Evolutionary conservation across 2,888 invertebrate genomes (phyloP), one percentile per base, ranked within the genome.

Genomic region (Agrotis exclamationis): DNA sequence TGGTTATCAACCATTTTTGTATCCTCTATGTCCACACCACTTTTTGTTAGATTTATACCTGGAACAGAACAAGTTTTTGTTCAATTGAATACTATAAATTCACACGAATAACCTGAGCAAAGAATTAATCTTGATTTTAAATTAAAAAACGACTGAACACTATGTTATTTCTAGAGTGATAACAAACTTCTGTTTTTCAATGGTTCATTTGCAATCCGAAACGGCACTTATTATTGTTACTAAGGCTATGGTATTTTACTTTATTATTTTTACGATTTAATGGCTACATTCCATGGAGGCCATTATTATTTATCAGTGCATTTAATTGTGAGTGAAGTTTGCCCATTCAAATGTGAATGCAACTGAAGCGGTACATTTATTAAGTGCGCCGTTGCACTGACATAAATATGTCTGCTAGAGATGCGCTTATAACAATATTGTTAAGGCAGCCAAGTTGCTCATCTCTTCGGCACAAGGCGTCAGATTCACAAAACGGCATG

Each of bases 21-120:
- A 73, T 96, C 96, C 68, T 96, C 96, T 79, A 93, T 83, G 59
- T 79, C 79, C 22, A 79, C 89, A 76, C 95, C 96, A 70, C 92
- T 92, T 90, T 96, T 96, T 79, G 95, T 93, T 78, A 96, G 87
- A 89, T 96, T 96, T 85, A 96, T 96, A 88, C 96, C 96, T 96
- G 93, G n/a, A 93, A 94, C 54, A 76, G 63, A 72, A 69, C 64
- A 64, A 69, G 74, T 84, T 76, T 79, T 75, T 85, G 66, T 70
- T 63, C 28, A 75, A 64, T 47, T 62, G n/a, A 9, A 63, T 54
- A 50, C 47, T 13, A 63, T 63, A 48, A 9, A 39, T 39, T 48
- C 72, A 45, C 22, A 47, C 0, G 14, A 60, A 28, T 53, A 60
- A 79, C 66, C 44, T 74, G 62, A 63, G 44, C 44, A 45, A 63